Conservation (phyloP, 2,888 invertebrate species). For the Hypsopygia costalis region DNA sequence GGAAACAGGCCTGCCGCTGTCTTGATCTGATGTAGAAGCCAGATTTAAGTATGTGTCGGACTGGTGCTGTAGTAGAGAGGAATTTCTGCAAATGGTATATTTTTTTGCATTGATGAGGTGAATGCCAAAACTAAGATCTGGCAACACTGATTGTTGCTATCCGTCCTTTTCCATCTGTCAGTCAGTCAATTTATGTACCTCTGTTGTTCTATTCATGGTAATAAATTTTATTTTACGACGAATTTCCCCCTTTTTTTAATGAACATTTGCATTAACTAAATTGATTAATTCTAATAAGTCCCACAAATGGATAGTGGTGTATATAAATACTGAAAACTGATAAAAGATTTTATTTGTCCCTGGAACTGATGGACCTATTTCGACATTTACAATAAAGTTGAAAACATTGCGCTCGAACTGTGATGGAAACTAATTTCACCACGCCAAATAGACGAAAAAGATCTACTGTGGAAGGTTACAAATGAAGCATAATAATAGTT, state of each 20-base stretch:
- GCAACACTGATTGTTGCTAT: too few relatives aligned
- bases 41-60: too few relatives aligned
- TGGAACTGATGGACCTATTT: constrained; percentile 33
- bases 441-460: constrained; percentile 58
- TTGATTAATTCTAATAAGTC: constrained; percentile 26
- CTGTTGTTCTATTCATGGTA: too few relatives aligned
- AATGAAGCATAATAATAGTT: constrained; percentile 42
- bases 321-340: constrained; percentile 6
- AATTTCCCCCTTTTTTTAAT: constrained; percentile 46
- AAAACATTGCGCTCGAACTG: constrained; percentile 52
- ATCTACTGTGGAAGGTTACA: constrained; percentile 66
- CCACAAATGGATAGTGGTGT: constrained; percentile 23
- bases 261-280: constrained; percentile 37
- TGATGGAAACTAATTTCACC: constrained; percentile 68
- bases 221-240: constrained; percentile 40
- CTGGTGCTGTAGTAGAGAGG: too few relatives aligned
- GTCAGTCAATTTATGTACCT: too few relatives aligned
- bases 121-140: too few relatives aligned
- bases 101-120: too few relatives aligned
- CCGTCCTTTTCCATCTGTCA: too few relatives aligned
- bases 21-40: too few relatives aligned
- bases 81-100: too few relatives aligned
- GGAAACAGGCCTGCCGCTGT: too few relatives aligned
- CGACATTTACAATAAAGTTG: constrained; percentile 35
- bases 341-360: constrained; percentile 20